Conservation (phyloP, 92 coral and sea anemone species). For the Desmophyllum pertusum region DNA sequence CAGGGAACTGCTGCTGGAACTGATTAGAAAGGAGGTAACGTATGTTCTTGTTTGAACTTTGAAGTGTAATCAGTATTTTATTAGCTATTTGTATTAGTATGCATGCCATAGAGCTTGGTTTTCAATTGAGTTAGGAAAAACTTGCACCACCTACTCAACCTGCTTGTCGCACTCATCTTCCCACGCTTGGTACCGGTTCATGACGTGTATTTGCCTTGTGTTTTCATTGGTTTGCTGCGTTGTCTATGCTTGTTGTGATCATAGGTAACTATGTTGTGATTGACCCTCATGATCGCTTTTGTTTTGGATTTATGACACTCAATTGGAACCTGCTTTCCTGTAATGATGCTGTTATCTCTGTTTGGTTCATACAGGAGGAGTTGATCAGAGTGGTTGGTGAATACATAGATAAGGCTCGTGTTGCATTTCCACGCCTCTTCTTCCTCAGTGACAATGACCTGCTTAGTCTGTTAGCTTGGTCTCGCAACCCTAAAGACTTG, state of each 20-base stretch:
- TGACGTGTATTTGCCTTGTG: too few relatives aligned
- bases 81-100: too few relatives aligned
- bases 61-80: neutral
- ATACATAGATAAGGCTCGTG: constrained; percentile 79
- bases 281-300: too few relatives aligned
- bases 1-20: constrained; percentile 61
- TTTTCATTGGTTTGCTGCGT: too few relatives aligned
- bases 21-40: constrained; percentile 77
- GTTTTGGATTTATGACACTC: too few relatives aligned
- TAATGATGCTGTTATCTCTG: neutral
- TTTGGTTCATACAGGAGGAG: constrained; percentile 72
- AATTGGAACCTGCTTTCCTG: neutral
- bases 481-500: constrained; percentile 92
- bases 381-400: constrained; percentile 68
- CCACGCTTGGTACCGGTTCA: too few relatives aligned
- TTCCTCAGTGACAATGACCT: constrained; percentile 88
- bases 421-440: constrained; percentile 80
- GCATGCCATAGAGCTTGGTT: too few relatives aligned
- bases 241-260: too few relatives aligned
- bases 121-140: too few relatives aligned
- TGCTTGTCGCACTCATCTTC: too few relatives aligned
- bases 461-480: constrained; percentile 86
- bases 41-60: neutral
- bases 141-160: too few relatives aligned
- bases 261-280: too few relatives aligned